Base-by-base conservation (phyloP, 2,113 vertebrate genomes). In the Odocoileus virginianus region DNA sequence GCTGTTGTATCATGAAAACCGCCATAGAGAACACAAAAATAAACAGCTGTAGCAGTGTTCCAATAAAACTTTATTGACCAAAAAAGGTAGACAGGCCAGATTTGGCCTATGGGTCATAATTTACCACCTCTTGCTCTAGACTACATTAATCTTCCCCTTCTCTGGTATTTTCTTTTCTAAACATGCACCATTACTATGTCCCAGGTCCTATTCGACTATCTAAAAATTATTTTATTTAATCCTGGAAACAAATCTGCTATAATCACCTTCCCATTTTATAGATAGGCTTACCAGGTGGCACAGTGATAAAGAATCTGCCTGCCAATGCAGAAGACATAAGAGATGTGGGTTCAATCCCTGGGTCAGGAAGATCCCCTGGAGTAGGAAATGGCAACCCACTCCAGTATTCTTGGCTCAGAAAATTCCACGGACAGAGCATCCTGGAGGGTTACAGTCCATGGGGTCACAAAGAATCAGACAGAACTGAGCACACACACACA, bases 1-100 rank as follows among this genome's bases (percentile, higher is more conserved):
- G 57, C 50, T 52, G 21, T 50, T 64, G 2, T 84, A 28, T 23
- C 52, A 85, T 10, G 14, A 74, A 97, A 95, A 84, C 33, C 45
- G 13, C n/a, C 30, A 11, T 4, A 58, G n/a, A 92, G 10, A 57
- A 43, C 11, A 11, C 25, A 55, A 86, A 89, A 88, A 79, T 85
- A 76, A 91, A 61, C 30, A 86, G 13, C 30, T 14, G 15, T 78
- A 45, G 36, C 71, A 11, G 21, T n/a, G 55, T 92, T 87, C 55
- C 71, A 94, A 79, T 89, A 83, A 97, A 95, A 94, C 40, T 94
- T 95, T 71, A 95, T 85, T 96, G 87, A 91, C 27, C 88, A 89
- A 89, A 91, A 83, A 74, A 9, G 28, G 25, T 47, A n/a, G 13
- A 28, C 3, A 14, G 16, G 54, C 25, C 36, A 83, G 25, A 93